A percentile compares a stretch with the other conserved stretches of the same genome.
Conservation (phyloP, 1,140 invertebrate genomes). For the Telenomus remus region DNA sequence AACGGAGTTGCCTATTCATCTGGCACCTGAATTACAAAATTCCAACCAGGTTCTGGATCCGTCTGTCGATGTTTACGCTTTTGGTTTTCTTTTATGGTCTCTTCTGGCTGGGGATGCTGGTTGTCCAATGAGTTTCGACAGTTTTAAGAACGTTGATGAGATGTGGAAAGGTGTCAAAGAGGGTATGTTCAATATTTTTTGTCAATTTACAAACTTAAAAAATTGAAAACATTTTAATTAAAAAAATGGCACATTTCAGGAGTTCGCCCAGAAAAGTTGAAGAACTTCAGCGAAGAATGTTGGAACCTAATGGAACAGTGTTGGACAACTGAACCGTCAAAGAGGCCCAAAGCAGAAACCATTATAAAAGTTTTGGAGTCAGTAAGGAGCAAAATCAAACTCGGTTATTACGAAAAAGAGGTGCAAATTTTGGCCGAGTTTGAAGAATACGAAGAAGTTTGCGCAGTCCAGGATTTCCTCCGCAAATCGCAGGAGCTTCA, state of each 20-base stretch:
- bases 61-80: constrained; percentile 90
- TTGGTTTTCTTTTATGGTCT: constrained; percentile 94
- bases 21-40: constrained; percentile 91
- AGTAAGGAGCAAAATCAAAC: constrained; percentile 6
- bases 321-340: constrained; percentile 85
- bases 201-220: no score
- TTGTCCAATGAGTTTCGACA: constrained; percentile 87
- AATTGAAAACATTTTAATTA: no score
- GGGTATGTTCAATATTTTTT: constrained; percentile 77
- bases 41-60: constrained; percentile 86
- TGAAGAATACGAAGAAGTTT: constrained; percentile 3
- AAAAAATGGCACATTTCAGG: constrained; percentile 74
- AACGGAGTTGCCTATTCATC: constrained; percentile 87
- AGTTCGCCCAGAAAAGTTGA: constrained; percentile 84
- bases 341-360: constrained; percentile 86
- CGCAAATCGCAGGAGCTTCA: constrained; percentile 48
- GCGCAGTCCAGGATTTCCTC: not conserved
- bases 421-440: constrained; percentile 4
- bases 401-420: constrained; percentile 10
- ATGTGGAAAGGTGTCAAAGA: constrained; percentile 88
- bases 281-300: constrained; percentile 85
- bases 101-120: constrained; percentile 88
- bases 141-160: constrained; percentile 91
- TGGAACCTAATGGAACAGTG: constrained; percentile 91
- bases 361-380: constrained; percentile 77